These are phyloP conservation scores for Pantala flavescens DNA, from an alignment of 1,140 invertebrate species.

Conservation along the genomic window DNA sequence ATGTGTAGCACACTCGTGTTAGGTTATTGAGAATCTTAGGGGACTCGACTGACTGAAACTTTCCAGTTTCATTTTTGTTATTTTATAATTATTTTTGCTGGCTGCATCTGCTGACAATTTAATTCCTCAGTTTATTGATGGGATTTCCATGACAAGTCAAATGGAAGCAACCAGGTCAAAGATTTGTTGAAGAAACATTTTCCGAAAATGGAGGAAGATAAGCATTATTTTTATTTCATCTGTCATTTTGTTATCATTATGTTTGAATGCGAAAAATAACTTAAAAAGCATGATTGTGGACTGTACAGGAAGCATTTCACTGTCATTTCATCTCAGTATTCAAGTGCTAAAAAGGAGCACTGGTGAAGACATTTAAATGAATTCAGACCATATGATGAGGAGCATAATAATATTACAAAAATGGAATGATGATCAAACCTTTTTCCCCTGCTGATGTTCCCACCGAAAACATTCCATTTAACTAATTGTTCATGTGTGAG, in stretches of 20 bases:
- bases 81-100: too few species aligned
- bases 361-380: background rate
- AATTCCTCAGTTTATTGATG: background rate
- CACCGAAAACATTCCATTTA: conserved; percentile 9
- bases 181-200: background rate
- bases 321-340: conserved; percentile 1
- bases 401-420: background rate
- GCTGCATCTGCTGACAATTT: too few species aligned
- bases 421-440: background rate
- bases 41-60: too few species aligned
- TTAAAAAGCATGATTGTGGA: background rate
- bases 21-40: too few species aligned
- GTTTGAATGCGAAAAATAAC: background rate
- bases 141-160: background rate
- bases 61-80: too few species aligned
- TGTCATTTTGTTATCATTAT: background rate
- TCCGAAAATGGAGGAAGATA: background rate
- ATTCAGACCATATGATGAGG: background rate
- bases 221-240: background rate
- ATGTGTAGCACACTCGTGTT: background rate
- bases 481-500: background rate
- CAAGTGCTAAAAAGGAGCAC: background rate
- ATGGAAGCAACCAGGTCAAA: background rate
- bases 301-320: background rate
- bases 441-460: background rate